phyloP scores from a whole-genome alignment of 2,888 invertebrate genomes.

The Callinectes sapidus region DNA sequence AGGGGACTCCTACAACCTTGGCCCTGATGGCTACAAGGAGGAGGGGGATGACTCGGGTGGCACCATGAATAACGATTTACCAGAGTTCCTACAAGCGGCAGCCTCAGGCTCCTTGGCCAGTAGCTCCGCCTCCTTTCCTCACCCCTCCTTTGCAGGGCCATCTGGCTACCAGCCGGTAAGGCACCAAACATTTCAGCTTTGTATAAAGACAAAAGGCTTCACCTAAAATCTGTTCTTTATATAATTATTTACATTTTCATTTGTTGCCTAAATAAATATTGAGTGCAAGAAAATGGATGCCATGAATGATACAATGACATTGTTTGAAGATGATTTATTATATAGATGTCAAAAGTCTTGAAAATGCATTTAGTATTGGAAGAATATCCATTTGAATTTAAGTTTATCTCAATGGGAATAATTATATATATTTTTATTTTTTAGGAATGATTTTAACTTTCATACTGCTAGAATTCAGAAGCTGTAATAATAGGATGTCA shows the following conservation, averaged over 20 bases:
- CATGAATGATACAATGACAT: too few species aligned
- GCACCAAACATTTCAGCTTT: not conserved
- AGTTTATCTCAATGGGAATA: too few species aligned
- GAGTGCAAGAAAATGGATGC: not conserved
- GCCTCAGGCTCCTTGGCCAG: conserved; percentile 64
- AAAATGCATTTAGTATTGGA: too few species aligned
- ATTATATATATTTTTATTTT: too few species aligned
- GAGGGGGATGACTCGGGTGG: conserved; percentile 66
- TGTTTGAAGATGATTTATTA: too few species aligned
- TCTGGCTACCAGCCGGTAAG: conserved; percentile 72
- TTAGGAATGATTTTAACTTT: not conserved
- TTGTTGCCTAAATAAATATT: not conserved
- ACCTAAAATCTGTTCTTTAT: not conserved
- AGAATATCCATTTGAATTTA: too few species aligned
- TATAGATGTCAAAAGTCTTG: too few species aligned
- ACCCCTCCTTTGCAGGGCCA: conserved; percentile 68
- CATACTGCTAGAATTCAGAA: not conserved
- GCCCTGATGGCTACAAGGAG: conserved; percentile 70
- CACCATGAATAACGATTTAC: conserved; percentile 66
- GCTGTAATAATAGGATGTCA: not conserved
- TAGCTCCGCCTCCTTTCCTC: conserved; percentile 56
- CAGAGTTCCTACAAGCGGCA: conserved; percentile 72
- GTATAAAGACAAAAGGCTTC: not conserved
- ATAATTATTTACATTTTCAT: not conserved
- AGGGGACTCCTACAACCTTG: conserved; percentile 65